phyloP scores from a whole-genome alignment of 2,113 vertebrate genomes.

The Rhagologus leucostigma region DNA sequence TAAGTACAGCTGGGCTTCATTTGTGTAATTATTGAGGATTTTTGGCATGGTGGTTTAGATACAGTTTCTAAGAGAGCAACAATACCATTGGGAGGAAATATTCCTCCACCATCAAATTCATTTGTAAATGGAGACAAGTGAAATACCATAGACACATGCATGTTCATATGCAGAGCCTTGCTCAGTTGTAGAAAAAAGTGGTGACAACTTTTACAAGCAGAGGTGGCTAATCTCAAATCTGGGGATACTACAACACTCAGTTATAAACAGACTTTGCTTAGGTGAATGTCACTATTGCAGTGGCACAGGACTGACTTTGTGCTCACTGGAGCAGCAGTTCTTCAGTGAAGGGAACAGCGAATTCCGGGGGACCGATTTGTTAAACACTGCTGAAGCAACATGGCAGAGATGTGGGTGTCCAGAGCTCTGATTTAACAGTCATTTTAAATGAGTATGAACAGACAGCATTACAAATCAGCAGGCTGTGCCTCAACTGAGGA shows the following conservation, averaged over 20 bases:
- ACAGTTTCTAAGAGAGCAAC: constrained; percentile 22
- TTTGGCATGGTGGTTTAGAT: constrained; percentile 36
- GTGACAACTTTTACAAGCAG: constrained; percentile 57
- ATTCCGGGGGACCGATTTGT: constrained; percentile 31
- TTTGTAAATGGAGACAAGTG: constrained; percentile 25
- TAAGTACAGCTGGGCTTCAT: background rate
- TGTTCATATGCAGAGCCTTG: background rate
- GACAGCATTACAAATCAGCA: constrained; percentile 36
- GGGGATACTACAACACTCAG: background rate
- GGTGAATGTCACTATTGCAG: background rate
- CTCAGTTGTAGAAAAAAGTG: background rate
- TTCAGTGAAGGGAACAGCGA: background rate
- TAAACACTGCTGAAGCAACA: constrained; percentile 48
- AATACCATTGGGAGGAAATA: constrained; percentile 6
- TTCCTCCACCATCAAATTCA: background rate
- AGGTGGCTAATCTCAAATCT: background rate
- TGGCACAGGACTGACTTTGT: background rate
- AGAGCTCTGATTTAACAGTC: constrained; percentile 57
- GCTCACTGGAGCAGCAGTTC: background rate
- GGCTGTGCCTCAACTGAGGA: constrained; percentile 42
- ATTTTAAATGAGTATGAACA: constrained; percentile 62
- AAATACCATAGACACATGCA: background rate
- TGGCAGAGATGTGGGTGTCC: constrained; percentile 31
- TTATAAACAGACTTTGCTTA: background rate
- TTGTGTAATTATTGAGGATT: constrained; percentile 23